Evolutionary conservation across 2,888 invertebrate species (phyloP).

Genomic region (Eretmocerus hayati): DNA sequence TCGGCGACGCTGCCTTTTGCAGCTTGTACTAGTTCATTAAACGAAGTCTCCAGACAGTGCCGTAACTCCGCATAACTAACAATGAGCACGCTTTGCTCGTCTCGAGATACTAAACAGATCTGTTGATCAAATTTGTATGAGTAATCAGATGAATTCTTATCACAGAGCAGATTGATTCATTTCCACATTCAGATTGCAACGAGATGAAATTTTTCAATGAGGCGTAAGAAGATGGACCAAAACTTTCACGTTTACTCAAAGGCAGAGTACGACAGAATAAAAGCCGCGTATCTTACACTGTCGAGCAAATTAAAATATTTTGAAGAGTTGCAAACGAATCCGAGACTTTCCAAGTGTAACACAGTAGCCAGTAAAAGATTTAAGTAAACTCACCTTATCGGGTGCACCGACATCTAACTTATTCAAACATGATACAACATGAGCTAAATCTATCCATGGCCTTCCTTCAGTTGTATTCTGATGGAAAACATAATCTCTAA

Average conservation of each 20-base stretch:
- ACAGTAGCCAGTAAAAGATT: too few species aligned
- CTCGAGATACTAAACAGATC: constrained; percentile 92
- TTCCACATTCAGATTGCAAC: too few species aligned
- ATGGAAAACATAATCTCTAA: constrained; percentile 96
- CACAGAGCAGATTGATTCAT: constrained; percentile 1
- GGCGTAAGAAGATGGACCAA: too few species aligned
- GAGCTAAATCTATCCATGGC: constrained; percentile 95
- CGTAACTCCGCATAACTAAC: constrained; percentile 94
- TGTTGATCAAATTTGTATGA: too few species aligned
- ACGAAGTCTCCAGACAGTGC: constrained; percentile 88
- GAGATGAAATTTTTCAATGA: too few species aligned
- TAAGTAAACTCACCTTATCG: constrained; percentile 67
- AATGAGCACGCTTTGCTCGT: constrained; percentile 92
- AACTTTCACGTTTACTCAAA: too few species aligned
- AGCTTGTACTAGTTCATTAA: constrained; percentile 60
- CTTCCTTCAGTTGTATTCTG: constrained; percentile 86
- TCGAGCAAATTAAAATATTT: neutral
- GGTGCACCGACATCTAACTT: constrained; percentile 78
- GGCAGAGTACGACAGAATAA: too few species aligned
- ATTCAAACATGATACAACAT: constrained; percentile 88
- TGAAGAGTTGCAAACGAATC: too few species aligned
- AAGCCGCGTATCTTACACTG: neutral
- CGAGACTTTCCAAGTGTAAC: too few species aligned
- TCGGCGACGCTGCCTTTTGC: constrained; percentile 17
- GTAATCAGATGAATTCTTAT: too few species aligned